phyloP scores from a whole-genome alignment of 2,888 invertebrate genomes.

The Theristus sp. region DNA sequence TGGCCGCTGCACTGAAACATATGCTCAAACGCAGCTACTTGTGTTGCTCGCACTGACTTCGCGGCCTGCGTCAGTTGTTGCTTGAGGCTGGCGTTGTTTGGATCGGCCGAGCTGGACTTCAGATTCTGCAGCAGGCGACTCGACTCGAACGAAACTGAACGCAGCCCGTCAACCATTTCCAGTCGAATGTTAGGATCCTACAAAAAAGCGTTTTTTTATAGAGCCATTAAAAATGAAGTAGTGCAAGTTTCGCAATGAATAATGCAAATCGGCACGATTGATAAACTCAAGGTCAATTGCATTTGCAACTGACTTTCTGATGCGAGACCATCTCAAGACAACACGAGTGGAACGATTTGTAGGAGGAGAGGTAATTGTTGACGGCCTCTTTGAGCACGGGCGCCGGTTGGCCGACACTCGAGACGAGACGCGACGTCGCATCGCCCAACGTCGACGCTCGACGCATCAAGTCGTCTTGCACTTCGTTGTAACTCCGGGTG shows the following conservation, averaged over 20 bases:
- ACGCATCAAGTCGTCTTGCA: slow-evolving; percentile 63
- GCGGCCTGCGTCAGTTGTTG: slow-evolving; percentile 72
- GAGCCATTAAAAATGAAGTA: slow-evolving; percentile 1
- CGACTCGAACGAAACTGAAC: slow-evolving; percentile 66
- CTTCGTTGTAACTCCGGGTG: slow-evolving; percentile 37
- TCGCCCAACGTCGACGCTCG: slow-evolving; percentile 66
- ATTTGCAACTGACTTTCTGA: slow-evolving; percentile 39
- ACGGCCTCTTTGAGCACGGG: slow-evolving; percentile 50
- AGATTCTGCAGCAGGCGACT: slow-evolving; percentile 66
- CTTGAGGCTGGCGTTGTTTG: slow-evolving; percentile 68
- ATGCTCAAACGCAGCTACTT: not conserved
- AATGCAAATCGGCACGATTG: no score
- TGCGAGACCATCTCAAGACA: slow-evolving; percentile 70
- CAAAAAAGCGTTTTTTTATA: not conserved
- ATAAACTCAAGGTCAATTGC: no score
- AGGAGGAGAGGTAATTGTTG: slow-evolving; percentile 54
- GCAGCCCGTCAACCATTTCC: slow-evolving; percentile 65
- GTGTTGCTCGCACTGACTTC: slow-evolving; percentile 27
- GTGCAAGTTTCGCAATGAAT: not conserved
- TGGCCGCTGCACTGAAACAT: not conserved
- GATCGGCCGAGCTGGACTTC: slow-evolving; percentile 71
- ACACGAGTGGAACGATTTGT: slow-evolving; percentile 53
- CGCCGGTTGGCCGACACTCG: slow-evolving; percentile 45
- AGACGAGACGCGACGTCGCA: slow-evolving; percentile 61
- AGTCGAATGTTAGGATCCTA: slow-evolving; percentile 53